phyloP scores from a whole-genome alignment of 2,797 vertebrate species.

The Salarias fasciatus region DNA sequence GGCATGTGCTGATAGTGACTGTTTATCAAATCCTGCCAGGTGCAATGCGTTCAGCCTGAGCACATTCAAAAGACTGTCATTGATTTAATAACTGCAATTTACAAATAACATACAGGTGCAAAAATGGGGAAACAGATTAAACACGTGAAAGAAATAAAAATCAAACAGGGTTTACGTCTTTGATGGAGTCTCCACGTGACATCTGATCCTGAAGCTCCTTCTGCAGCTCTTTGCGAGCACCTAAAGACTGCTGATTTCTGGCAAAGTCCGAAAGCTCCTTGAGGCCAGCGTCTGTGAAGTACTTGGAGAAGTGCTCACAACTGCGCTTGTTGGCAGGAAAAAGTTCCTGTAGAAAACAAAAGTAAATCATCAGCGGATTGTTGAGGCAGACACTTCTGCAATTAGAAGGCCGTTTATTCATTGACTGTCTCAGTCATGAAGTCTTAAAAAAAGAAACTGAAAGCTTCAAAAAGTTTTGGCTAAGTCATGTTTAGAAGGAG shows the following conservation, averaged over 20 bases:
- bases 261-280: constrained; percentile 93
- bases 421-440: neutral
- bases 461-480: too few species aligned
- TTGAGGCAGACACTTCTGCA: constrained; percentile 5
- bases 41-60: constrained; percentile 39
- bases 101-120: too few species aligned
- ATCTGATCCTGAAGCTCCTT: constrained; percentile 94
- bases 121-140: neutral
- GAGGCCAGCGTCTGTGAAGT: constrained; percentile 92
- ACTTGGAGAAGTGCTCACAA: constrained; percentile 94
- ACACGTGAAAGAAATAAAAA: neutral
- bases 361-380: constrained; percentile 35
- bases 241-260: constrained; percentile 92
- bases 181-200: constrained; percentile 89
- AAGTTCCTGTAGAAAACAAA: constrained; percentile 83
- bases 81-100: constrained; percentile 35
- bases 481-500: neutral
- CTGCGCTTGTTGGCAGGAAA: constrained; percentile 95
- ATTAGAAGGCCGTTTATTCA: constrained; percentile 15
- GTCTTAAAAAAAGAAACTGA: too few species aligned
- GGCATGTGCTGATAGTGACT: constrained; percentile 2
- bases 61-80: constrained; percentile 42
- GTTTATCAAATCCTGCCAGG: constrained; percentile 30
- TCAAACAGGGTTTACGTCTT: constrained; percentile 82
- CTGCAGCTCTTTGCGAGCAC: constrained; percentile 92